Base-by-base conservation (phyloP, 1,140 invertebrate species). In the Eulimnadia texana region DNA sequence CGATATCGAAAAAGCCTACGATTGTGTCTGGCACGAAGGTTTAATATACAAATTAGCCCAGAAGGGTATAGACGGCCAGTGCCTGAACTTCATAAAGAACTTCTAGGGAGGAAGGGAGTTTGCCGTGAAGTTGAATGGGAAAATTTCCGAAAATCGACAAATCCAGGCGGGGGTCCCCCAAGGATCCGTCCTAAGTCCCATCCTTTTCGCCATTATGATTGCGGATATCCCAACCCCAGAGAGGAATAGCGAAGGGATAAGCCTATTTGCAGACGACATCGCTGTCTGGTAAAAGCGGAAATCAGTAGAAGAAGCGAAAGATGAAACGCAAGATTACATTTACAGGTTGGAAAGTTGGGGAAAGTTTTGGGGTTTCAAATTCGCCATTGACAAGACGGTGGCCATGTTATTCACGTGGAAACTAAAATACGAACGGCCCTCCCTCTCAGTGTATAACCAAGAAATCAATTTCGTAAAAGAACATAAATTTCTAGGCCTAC, bases 1-100 rank as follows among this genome's bases (percentile, higher is more conserved):
- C 16, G 74, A 76, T 50, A 68, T 72, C 0, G 67, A 71, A 62
- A 68, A 69, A 55, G 68, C 68, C 0, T 72, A 71, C 49, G 69
- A 72, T 51, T 64, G 62, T 1, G 68, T 71, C 3, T 72, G 68
- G 68, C 67, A 69, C 23, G 58, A 67, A 27, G 69, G 69, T 1
- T 63, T 72, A 6, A 61, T 71, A 16, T 64, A 64, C 33, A 72
- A 71, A 67, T 47, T 70, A 10, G 60, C 57, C 47, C 13, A 24
- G 11, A 13, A 63, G 13, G 56, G 53, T 2, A 28, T 64, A 20
- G 27, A 25, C 28, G 25, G 62, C 3, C 6, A 62, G 25, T 23
- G 13, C 1, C 25, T 19, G 16, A 42, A 50, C n/a, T 62, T 49
- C 58, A 58, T 42, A 20, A 20, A 63, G 53, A 19, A 58, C 22